Base-by-base conservation (phyloP, 2,113 vertebrate genomes). In the Erythrolamprus reginae region DNA sequence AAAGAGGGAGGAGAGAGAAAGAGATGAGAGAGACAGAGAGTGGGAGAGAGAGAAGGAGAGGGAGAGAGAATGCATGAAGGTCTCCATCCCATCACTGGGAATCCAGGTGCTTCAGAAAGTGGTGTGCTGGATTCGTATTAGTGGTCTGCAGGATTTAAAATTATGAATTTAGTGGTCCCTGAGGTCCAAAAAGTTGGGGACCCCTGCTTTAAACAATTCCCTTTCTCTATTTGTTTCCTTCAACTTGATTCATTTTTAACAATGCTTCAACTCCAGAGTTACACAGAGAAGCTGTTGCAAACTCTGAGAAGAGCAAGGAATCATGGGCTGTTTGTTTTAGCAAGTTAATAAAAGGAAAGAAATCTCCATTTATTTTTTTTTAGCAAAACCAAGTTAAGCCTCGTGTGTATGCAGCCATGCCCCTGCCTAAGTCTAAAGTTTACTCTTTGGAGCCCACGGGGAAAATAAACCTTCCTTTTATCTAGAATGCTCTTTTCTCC, bases 401-500 rank as follows among this genome's bases (percentile, higher is more conserved):
- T 21, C 23, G 28, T 33, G n/a, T 84, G 84, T n/a, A 47, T 26
- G 56, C 5, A 12, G 38, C 28, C 10, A 33, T 87, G 45, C 24
- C 19, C 12, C 28, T 45, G 45, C 45, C 84, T n/a, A 42, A 12
- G 24, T 88, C 87, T 58, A 50, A 84, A 89, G 65, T 33, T 70
- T 70, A 70, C 65, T 33, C 51, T 86, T 89, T 23, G 26, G 48
- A 89, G 26, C 10, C 50, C 55, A 47, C 3, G 45, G 45, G 45
- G 45, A 5, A 5, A 45, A 45, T 5, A 2, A 45, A 2, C 1
- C 48, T 4, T 52, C 23, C 55, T 88, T 93, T 85, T 84, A 87
- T 3, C 17, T 92, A 45, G n/a, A 24, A 45, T 85, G 9, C 12
- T 42, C 82, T 90, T 88, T 19, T 1, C 0, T 92, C 92, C 92